A percentile compares a stretch with the other conserved stretches of the same genome.
These are phyloP conservation scores for Drosophila orena DNA, from an alignment of 1,140 invertebrate species.

Conservation along the genomic window DNA sequence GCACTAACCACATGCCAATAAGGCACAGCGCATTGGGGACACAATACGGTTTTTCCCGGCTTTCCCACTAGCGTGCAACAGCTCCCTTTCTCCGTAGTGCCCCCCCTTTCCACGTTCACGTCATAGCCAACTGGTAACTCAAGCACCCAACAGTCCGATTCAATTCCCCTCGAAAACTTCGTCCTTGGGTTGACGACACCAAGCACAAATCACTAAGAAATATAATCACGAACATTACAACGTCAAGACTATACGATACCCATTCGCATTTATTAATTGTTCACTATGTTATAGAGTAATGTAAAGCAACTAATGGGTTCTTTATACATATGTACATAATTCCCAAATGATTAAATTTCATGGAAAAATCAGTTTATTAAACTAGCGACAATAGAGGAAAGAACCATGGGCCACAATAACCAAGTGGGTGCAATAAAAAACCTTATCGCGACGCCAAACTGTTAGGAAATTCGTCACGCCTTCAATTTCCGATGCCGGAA, in stretches of 20 bases:
- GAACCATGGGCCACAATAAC: background rate
- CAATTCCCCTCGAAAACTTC: constrained; percentile 3
- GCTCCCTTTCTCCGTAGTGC: background rate
- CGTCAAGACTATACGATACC: background rate
- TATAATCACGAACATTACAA: background rate
- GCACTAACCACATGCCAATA: constrained; percentile 18
- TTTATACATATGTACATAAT: background rate
- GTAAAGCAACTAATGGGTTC: too few species aligned
- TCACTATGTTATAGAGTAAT: background rate
- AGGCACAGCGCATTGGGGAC: constrained; percentile 1
- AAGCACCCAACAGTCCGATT: background rate
- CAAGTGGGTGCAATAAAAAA: constrained; percentile 1
- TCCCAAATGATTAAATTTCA: background rate
- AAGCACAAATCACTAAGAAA: constrained; percentile 1
- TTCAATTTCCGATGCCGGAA: constrained; percentile 19
- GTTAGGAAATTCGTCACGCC: background rate
- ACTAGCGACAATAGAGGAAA: background rate
- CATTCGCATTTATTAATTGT: background rate
- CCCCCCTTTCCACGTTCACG: background rate
- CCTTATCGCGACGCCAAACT: constrained; percentile 11
- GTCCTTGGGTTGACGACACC: constrained; percentile 9
- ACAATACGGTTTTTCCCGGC: constrained; percentile 20
- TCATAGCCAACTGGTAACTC: constrained; percentile 1
- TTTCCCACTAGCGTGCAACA: constrained; percentile 36
- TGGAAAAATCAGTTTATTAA: background rate